Evolutionary conservation across 2,888 invertebrate genomes (phyloP), one percentile per base, ranked within the genome.

Genomic region (Microctonus aethiopoides): DNA sequence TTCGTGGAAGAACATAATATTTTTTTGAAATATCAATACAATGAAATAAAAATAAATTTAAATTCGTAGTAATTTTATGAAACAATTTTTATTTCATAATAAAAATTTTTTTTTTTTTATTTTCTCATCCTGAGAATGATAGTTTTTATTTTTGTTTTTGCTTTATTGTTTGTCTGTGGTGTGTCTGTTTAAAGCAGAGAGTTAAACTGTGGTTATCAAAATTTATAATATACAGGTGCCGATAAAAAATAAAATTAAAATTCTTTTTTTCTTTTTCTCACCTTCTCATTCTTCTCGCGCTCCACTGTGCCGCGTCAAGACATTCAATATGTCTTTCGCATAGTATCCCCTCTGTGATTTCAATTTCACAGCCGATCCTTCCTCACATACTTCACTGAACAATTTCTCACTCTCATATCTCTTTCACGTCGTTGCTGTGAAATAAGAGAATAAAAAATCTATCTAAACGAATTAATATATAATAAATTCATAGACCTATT

Each of bases 231-330:
- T 16, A 46, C 1, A 46, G 16, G 5, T 46, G 46, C 4, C 16
- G 16, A 16, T 7, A 46, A 16, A 46, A 46, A 46, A 46, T 46
- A 16, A 16, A 46, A 46, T 46, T 46, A 46, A 46, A 46, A 16
- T 52, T 70, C 26, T 61, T 68, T 69, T 66, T 73, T 62, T 72
- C 59, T 51, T 29, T 66, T 64, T 26, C 54, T 62, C 67, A 24
- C 60, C 26, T 62, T 26, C 54, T 59, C 65, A 67, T 56, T 63
- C 62, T 57, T 41, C 51, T 60, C 56, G n/a, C n/a, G n/a, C 67
- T 68, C 63, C 66, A 68, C 72, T 72, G 72, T 64, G 69, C 63
- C 67, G 56, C 61, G 54, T 64, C 62, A 41, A 54, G 62, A 46
- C 46, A 46, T 66, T 70, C 60, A 70, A 60, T 63, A 24, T 61